Conservation (phyloP, 2,113 vertebrate species). For the Gorsachius goisagi region DNA sequence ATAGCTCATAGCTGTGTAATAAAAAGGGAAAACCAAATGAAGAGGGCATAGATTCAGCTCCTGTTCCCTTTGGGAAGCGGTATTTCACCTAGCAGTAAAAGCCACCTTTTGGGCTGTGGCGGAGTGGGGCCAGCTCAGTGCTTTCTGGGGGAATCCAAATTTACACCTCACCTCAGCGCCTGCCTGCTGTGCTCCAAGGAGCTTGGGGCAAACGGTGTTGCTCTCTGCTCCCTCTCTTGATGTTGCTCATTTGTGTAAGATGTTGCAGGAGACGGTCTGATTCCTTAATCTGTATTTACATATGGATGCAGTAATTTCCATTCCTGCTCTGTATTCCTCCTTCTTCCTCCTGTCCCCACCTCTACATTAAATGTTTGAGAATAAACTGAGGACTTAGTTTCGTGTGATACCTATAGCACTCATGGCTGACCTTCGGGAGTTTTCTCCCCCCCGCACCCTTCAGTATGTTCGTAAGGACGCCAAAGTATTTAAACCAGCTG, state of each 20-base stretch:
- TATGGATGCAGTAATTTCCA: neutral
- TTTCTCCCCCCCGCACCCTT: neutral
- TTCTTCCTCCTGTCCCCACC: neutral
- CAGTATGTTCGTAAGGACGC: neutral
- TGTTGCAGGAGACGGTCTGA: neutral
- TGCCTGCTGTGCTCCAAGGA: neutral
- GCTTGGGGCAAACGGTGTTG: neutral
- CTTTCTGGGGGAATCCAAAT: neutral
- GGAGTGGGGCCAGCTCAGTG: neutral
- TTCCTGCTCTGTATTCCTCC: neutral
- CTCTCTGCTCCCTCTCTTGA: neutral
- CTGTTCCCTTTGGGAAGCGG: neutral
- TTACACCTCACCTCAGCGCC: neutral
- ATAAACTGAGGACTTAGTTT: neutral
- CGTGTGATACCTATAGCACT: neutral
- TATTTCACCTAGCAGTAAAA: neutral
- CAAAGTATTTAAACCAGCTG: constrained; percentile 44
- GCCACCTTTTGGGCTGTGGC: neutral
- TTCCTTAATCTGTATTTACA: neutral
- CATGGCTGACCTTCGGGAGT: neutral
- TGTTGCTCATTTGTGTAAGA: neutral
- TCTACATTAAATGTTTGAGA: neutral
- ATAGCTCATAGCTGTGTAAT: neutral
- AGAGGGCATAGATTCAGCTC: neutral
- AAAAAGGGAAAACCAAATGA: neutral